Conservation (phyloP, 2,113 vertebrate genomes). For the Cavia porcellus region DNA sequence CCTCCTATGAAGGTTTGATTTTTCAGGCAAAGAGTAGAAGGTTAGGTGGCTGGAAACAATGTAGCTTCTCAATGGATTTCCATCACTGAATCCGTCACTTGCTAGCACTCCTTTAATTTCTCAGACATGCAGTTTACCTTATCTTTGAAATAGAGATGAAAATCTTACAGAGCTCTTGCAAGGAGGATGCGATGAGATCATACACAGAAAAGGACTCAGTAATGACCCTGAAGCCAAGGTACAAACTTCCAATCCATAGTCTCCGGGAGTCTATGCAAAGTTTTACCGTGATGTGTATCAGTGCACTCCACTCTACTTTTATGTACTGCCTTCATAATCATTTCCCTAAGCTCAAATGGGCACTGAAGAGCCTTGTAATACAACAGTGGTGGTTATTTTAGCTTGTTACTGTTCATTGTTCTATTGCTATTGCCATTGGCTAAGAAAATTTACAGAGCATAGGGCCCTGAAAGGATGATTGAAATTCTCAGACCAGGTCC, state of each 20-base stretch:
- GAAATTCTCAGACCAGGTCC: neutral
- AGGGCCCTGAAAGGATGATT: neutral
- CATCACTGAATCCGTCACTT: neutral
- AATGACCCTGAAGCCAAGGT: no score
- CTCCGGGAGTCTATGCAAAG: neutral
- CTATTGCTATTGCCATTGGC: neutral
- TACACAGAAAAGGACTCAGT: neutral
- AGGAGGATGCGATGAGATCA: neutral
- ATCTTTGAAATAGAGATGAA: neutral
- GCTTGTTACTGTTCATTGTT: neutral
- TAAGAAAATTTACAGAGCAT: neutral
- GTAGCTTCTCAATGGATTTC: neutral
- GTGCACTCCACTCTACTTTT: neutral
- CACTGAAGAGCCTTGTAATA: neutral
- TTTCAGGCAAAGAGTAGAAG: neutral
- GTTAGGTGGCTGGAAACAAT: neutral
- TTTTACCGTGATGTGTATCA: neutral
- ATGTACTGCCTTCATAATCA: neutral
- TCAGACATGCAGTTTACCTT: neutral
- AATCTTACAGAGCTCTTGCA: neutral
- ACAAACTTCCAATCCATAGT: neutral
- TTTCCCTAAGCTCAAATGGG: neutral
- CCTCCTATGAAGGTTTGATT: neutral
- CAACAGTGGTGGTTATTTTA: neutral
- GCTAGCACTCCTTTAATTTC: neutral